These are phyloP conservation scores for Tamandua tetradactyla DNA, from an alignment of 2,797 vertebrate genomes.

Conservation along the genomic window DNA sequence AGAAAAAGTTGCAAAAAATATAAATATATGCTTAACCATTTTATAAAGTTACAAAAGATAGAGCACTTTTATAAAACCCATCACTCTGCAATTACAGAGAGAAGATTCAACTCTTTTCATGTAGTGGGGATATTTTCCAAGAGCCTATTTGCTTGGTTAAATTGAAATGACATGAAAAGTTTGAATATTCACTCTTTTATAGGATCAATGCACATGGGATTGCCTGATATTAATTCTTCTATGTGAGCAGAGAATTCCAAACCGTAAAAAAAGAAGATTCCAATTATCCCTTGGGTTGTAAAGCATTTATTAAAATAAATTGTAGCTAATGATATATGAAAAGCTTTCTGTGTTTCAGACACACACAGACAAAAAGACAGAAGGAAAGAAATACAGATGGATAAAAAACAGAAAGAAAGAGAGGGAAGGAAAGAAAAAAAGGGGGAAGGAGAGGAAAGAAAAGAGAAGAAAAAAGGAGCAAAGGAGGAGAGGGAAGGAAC, in stretches of 20 bases:
- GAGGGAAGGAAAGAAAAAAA: background rate
- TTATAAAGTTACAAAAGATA: background rate
- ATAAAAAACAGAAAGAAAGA: fast-evolving
- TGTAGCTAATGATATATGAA: background rate
- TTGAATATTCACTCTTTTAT: background rate
- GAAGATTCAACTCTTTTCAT: background rate
- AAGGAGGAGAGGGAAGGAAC: background rate
- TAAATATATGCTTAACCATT: background rate
- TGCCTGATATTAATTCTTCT: background rate
- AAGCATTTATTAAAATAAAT: constrained; percentile 9
- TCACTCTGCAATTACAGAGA: background rate
- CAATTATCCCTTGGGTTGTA: background rate
- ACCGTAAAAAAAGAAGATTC: background rate
- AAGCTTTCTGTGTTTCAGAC: background rate
- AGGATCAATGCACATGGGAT: background rate
- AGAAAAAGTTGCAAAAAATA: background rate
- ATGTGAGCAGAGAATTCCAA: background rate
- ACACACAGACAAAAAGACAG: background rate
- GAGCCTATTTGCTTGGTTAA: background rate
- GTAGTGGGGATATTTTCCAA: background rate
- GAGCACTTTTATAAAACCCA: background rate
- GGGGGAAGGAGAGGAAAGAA: too few species aligned
- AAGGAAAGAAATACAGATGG: background rate
- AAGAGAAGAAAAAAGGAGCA: too few species aligned
- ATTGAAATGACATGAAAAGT: constrained; percentile 5